Percentiles rank a stretch among this genome's conserved stretches.
These are phyloP conservation scores for Scarus forsteni DNA, from an alignment of 2,797 vertebrate species.

Conservation along the genomic window DNA sequence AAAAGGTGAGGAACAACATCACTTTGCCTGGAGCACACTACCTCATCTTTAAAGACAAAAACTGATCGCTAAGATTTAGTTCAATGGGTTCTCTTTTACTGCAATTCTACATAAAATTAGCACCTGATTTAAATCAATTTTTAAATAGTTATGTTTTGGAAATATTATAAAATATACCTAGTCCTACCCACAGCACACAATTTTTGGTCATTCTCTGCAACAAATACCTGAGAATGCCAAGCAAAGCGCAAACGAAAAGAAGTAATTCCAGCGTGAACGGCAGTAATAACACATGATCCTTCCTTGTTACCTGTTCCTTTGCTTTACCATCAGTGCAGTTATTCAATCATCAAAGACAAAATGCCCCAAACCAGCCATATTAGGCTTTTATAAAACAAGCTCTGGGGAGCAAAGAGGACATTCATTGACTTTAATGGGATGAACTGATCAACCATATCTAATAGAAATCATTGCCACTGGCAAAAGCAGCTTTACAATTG, in stretches of 20 bases:
- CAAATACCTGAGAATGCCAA: constrained; percentile 32
- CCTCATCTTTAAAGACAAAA: not conserved
- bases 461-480: constrained; percentile 88
- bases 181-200: not conserved
- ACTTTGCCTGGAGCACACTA: constrained; percentile 18
- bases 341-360: constrained; percentile 84
- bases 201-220: not conserved
- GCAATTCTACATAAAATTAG: constrained; percentile 1
- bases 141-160: not conserved
- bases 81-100: not conserved
- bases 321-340: constrained; percentile 77
- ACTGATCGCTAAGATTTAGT: not conserved
- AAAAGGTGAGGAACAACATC: constrained; percentile 47
- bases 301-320: constrained; percentile 73
- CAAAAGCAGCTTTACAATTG: constrained; percentile 85
- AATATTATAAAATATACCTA: not conserved
- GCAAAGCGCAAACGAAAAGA: constrained; percentile 50
- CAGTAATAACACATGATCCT: constrained; percentile 72
- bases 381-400: constrained; percentile 87
- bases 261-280: constrained; percentile 58
- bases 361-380: constrained; percentile 83
- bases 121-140: not conserved
- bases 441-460: constrained; percentile 90
- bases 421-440: constrained; percentile 90
- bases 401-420: constrained; percentile 87